Evolutionary conservation across 1,140 invertebrate species (phyloP).

Genomic region (Neodiprion virginianus): DNA sequence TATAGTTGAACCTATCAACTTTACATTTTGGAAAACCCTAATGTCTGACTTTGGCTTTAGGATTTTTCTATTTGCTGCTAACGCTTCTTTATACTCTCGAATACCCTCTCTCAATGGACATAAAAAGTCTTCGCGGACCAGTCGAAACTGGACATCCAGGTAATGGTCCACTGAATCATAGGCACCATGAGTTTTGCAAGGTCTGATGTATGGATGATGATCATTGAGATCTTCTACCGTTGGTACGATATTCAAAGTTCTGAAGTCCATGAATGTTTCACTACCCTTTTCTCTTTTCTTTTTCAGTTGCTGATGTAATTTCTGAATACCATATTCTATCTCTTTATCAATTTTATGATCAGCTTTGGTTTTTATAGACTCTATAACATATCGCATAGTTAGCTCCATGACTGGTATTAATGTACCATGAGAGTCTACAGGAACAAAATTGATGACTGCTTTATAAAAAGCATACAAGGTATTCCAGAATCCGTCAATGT

Average conservation of each 20-base stretch:
- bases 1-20: neutral
- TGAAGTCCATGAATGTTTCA: neutral
- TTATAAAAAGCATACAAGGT: neutral
- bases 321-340: neutral
- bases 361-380: neutral
- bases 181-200: conserved; percentile 67
- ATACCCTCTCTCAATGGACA: conserved; percentile 66
- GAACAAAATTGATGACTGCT: neutral
- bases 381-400: neutral
- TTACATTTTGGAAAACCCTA: neutral
- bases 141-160: conserved; percentile 77
- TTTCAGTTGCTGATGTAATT: neutral
- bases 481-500: neutral
- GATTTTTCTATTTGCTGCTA: conserved; percentile 11
- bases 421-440: neutral
- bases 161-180: conserved; percentile 75
- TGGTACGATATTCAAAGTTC: neutral
- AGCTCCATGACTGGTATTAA: neutral
- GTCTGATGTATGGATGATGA: conserved; percentile 58
- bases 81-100: conserved; percentile 43
- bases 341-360: neutral
- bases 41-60: neutral
- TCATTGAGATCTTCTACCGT: neutral
- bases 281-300: neutral
- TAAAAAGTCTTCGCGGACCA: conserved; percentile 79